Percentiles rank a stretch among this genome's conserved stretches.
Evolutionary conservation across 2,113 vertebrate genomes (phyloP).

Genomic region (Plotosus lineatus): DNA sequence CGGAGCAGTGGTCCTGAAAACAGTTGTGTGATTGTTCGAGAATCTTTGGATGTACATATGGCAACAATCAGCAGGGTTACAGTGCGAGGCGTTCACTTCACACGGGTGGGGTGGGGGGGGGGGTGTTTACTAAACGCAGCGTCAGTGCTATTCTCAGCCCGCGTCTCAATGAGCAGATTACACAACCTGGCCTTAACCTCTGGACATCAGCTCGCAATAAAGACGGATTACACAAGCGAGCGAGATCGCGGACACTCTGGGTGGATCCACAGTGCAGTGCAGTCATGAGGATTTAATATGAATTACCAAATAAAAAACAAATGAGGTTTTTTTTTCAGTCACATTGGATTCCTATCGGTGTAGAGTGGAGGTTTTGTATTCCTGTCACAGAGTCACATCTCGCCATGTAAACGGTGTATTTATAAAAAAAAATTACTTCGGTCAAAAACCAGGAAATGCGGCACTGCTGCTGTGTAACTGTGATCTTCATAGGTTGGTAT

Average conservation of each 20-base stretch:
- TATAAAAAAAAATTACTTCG: too few relatives aligned
- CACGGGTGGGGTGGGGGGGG: constrained; percentile 53
- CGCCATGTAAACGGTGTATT: too few relatives aligned
- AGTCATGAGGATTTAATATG: neutral
- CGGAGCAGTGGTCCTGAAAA: neutral
- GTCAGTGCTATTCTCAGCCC: constrained; percentile 68
- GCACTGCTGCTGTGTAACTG: too few relatives aligned
- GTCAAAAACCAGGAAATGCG: too few relatives aligned
- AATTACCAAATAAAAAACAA: too few relatives aligned
- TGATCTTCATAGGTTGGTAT: too few relatives aligned
- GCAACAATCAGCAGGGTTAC: constrained; percentile 54
- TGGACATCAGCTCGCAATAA: constrained; percentile 48
- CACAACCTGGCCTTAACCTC: constrained; percentile 69
- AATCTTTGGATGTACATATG: constrained; percentile 54
- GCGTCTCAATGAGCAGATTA: constrained; percentile 67
- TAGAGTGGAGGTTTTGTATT: too few relatives aligned
- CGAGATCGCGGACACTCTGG: constrained; percentile 36
- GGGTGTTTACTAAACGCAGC: constrained; percentile 67
- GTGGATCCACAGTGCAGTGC: neutral
- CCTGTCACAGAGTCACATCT: too few relatives aligned
- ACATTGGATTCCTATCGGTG: too few relatives aligned
- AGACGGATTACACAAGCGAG: constrained; percentile 54
- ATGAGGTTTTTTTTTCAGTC: too few relatives aligned
- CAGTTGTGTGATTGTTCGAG: constrained; percentile 16
- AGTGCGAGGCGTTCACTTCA: neutral